Percentiles rank a stretch among this genome's conserved stretches.
Evolutionary conservation across 2,797 vertebrate genomes (phyloP).

Genomic region (Malurus leucopterus): DNA sequence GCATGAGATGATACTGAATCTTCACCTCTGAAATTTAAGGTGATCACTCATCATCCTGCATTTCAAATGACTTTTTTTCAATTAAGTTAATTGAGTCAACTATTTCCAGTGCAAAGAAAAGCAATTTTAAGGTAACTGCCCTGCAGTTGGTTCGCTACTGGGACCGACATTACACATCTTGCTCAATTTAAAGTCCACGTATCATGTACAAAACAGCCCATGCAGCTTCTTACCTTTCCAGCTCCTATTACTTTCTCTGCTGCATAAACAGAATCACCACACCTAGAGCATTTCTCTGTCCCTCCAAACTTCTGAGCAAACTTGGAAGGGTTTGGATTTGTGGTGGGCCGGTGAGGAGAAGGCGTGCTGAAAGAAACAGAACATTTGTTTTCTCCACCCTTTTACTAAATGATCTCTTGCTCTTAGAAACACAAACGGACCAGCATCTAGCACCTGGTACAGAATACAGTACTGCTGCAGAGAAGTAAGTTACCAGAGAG

Average conservation of each 20-base stretch:
- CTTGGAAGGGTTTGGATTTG: constrained; percentile 89
- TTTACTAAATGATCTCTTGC: not conserved
- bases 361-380: constrained; percentile 67
- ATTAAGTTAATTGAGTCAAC: not conserved
- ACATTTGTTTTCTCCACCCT: not conserved
- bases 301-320: constrained; percentile 92
- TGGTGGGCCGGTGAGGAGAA: constrained; percentile 82
- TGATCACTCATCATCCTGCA: not conserved
- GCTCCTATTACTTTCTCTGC: constrained; percentile 94
- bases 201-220: not conserved
- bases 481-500: not conserved
- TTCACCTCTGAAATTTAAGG: not conserved
- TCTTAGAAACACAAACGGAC: not conserved
- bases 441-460: not conserved
- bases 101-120: not conserved
- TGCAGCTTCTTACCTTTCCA: constrained; percentile 81
- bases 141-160: not conserved
- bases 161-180: not conserved
- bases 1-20: accelerated
- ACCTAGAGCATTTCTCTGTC: constrained; percentile 89
- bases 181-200: accelerated
- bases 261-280: constrained; percentile 89
- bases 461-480: not conserved
- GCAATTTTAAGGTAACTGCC: not conserved
- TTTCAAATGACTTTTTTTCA: not conserved